Evolutionary conservation across 2,888 invertebrate species (phyloP), one percentile per base, ranked within the genome.

Genomic region (Trachelus stipa): DNA sequence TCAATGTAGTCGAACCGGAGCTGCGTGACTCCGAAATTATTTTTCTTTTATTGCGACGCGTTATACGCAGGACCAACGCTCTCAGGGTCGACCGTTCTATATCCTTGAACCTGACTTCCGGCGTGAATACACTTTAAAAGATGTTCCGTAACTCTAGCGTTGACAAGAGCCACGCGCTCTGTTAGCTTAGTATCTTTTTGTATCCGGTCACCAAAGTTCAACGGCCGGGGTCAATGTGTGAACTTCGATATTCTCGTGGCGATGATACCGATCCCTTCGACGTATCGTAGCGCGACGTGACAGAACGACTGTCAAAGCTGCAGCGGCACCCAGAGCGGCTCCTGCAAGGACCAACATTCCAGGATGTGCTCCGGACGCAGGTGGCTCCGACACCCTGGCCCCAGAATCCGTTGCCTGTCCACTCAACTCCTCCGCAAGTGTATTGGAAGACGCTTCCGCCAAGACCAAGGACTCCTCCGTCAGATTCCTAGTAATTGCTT

Each of bases 201-300:
- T 56, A 56, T 56, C 56, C 23, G 31, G 94, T 95, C 95, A 95
- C 95, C 95, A 95, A 81, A 95, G 92, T 86, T 95, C 95, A 74
- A 94, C 93, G 76, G 95, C 94, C 79, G 94, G 94, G 68, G 93
- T 92, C 83, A 93, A 86, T 82, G 92, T 92, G 85, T 92, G 92
- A 90, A 95, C 95, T 90, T 95, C 95, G 92, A 95, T 92, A 85
- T 93, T 92, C 80, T 93, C 92, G 76, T 91, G 89, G 74, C 88
- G 87, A 80, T 84, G 87, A 81, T 87, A 90, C 83, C 87, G 89
- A 37, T 87, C 87, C 79, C 86, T 85, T 68, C 87, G 85, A 71
- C 88, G 87, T 34, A 85, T 82, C 4, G 86, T 90, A 12, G 91
- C 91, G n/a, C 92, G 90, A 81, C 92, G 91, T 23, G 92, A 91